Evolutionary conservation across 1,140 invertebrate genomes (phyloP).

Genomic region (Drosophila baimaii): DNA sequence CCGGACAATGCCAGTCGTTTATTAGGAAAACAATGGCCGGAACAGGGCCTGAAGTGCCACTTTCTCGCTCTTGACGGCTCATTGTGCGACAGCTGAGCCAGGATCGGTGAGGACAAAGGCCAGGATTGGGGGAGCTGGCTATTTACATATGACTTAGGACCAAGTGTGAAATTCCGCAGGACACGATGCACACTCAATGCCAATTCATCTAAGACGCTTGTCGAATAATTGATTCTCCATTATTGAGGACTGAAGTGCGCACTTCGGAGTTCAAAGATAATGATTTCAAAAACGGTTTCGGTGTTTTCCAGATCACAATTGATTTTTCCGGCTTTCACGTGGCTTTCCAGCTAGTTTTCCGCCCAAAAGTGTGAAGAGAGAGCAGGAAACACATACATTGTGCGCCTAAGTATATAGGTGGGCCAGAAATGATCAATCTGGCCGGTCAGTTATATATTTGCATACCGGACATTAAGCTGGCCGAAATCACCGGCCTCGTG

Average conservation of each 20-base stretch:
- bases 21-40: slow-evolving; percentile 69
- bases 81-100: slow-evolving; percentile 64
- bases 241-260: slow-evolving; percentile 10
- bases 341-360: background rate
- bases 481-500: slow-evolving; percentile 52
- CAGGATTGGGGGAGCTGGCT: slow-evolving; percentile 12
- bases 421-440: slow-evolving; percentile 32
- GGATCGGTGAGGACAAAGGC: slow-evolving; percentile 20
- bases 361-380: slow-evolving; percentile 1
- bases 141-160: slow-evolving; percentile 60
- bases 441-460: slow-evolving; percentile 47
- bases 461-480: slow-evolving; percentile 57
- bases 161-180: slow-evolving; percentile 55
- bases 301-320: background rate
- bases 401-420: slow-evolving; percentile 11
- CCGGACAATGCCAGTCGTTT: slow-evolving; percentile 73
- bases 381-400: slow-evolving; percentile 28
- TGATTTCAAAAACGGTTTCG: background rate
- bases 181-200: background rate
- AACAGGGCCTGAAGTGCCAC: slow-evolving; percentile 53
- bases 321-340: background rate
- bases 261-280: background rate
- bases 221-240: slow-evolving; percentile 32
- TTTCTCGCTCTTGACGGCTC: slow-evolving; percentile 54
- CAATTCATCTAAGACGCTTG: slow-evolving; percentile 29